Percentiles rank a stretch among this genome's conserved stretches.
These are phyloP conservation scores for Bugula neritina DNA, from an alignment of 2,888 invertebrate genomes.

Conservation along the genomic window DNA sequence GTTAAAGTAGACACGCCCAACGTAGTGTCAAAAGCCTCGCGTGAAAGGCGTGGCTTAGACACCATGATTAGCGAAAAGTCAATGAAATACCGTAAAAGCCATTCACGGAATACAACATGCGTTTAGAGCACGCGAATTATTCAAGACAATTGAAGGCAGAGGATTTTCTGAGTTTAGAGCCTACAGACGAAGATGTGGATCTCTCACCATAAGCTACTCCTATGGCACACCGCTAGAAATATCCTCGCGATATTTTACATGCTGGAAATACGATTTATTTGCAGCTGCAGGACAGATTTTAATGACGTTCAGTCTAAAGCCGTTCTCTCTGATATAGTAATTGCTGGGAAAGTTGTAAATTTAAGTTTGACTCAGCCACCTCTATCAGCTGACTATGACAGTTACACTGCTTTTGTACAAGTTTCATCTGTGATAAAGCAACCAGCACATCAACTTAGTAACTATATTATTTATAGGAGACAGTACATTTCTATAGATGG, in stretches of 20 bases:
- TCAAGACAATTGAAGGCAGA: background rate
- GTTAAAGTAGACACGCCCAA: no score
- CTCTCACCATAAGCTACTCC: constrained; percentile 13
- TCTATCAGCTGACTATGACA: background rate
- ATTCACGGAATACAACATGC: constrained; percentile 7
- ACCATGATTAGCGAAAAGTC: no score
- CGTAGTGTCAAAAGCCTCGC: no score
- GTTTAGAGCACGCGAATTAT: background rate
- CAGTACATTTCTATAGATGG: background rate
- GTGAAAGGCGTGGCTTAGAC: no score
- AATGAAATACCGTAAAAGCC: background rate
- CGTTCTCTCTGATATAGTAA: constrained; percentile 8
- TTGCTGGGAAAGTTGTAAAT: background rate
- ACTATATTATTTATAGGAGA: background rate
- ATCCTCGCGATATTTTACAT: constrained; percentile 21
- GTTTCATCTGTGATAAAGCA: constrained; percentile 14
- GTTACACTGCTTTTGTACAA: constrained; percentile 4
- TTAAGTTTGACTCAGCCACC: background rate
- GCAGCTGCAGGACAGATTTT: background rate
- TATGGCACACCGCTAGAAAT: constrained; percentile 25
- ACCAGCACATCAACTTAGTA: background rate
- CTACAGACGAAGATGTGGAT: background rate
- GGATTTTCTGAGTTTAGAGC: background rate
- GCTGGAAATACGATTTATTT: background rate
- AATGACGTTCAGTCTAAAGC: constrained; percentile 14